Evolutionary conservation across 2,797 vertebrate genomes (phyloP).

Genomic region (Podargus strigoides): DNA sequence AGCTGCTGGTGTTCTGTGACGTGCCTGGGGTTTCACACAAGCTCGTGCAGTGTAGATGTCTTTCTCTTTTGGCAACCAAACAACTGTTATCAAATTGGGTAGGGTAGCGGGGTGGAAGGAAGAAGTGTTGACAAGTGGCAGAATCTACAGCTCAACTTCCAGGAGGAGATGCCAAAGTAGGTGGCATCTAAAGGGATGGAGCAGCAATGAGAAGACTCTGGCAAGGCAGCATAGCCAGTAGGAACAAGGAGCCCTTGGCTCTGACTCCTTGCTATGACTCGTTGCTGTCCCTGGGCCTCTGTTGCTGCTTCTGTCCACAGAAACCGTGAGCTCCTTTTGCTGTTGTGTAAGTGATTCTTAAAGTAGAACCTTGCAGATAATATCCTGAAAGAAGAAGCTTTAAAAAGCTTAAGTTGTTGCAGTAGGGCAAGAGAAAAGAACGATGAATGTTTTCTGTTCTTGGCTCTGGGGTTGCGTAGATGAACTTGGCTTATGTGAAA

Average conservation of each 20-base stretch:
- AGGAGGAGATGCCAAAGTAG: not conserved
- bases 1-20: not conserved
- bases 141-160: too few species aligned
- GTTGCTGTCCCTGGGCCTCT: not conserved
- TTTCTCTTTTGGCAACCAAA: not conserved
- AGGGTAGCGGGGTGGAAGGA: not conserved
- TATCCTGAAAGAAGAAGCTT: not conserved
- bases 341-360: slow-evolving; percentile 22
- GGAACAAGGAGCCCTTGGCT: not conserved
- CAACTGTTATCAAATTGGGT: not conserved
- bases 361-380: not conserved
- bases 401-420: slow-evolving; percentile 1
- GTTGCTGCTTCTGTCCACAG: not conserved
- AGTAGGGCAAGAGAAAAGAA: not conserved
- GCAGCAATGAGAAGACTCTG: not conserved
- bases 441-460: not conserved
- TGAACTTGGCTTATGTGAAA: not conserved
- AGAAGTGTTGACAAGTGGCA: not conserved
- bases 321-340: not conserved
- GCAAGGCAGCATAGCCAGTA: not conserved
- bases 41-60: accelerated
- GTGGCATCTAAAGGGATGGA: not conserved
- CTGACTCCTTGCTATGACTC: not conserved
- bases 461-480: not conserved
- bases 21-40: not conserved